Conservation (phyloP, 2,113 vertebrate genomes). For the Scopus umbretta region DNA sequence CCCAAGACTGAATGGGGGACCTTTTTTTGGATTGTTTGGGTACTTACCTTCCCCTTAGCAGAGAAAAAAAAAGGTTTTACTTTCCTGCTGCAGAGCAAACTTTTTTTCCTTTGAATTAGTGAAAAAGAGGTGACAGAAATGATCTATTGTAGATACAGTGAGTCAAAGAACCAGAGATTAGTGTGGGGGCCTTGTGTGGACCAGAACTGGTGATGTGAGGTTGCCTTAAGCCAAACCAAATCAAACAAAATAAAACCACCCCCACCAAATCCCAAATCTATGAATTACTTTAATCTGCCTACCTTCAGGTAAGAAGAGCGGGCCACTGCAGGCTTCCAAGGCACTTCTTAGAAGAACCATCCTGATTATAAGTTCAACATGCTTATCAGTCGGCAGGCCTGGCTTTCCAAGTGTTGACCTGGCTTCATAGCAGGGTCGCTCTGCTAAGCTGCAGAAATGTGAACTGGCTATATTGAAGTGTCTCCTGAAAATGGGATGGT, state of each 20-base stretch:
- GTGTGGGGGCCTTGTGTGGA: neutral
- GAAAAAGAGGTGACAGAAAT: neutral
- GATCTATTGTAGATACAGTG: neutral
- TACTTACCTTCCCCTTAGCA: neutral
- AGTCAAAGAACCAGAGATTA: neutral
- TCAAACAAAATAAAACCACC: neutral
- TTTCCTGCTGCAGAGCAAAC: neutral
- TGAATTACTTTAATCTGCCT: neutral
- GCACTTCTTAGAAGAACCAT: neutral
- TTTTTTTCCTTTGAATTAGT: neutral
- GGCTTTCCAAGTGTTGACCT: neutral
- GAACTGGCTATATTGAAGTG: neutral
- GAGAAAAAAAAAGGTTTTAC: neutral
- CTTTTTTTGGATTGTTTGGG: neutral
- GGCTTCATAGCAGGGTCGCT: neutral
- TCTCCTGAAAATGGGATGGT: neutral
- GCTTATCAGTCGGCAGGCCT: neutral
- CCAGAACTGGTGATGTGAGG: neutral
- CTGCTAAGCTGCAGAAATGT: neutral
- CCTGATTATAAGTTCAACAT: neutral
- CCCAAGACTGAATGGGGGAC: neutral
- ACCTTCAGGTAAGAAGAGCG: neutral
- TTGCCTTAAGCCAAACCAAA: neutral
- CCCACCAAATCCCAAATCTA: rapidly evolving
- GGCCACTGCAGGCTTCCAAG: neutral